Evolutionary conservation across 2,797 vertebrate genomes (phyloP), one percentile per base, ranked within the genome.

Genomic region (Tympanoctomys barrerae): DNA sequence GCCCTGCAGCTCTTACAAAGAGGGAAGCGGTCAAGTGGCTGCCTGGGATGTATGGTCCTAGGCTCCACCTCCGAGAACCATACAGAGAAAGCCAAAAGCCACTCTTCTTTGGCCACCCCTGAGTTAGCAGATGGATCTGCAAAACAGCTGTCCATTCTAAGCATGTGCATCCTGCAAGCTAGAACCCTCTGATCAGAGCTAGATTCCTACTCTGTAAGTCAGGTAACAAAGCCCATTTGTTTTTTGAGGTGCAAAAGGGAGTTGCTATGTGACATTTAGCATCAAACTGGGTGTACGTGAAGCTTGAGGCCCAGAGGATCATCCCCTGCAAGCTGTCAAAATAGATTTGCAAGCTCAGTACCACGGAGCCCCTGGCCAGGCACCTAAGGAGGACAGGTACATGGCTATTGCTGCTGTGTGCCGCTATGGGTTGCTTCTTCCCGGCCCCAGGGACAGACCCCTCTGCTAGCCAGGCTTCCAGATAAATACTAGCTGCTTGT

Each of bases 401-500:
- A 0, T 31, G 73, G 68, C 7, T 7, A 33, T 2, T 24, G 0
- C 0, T 3, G 22, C 42, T 7, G 0, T 11, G 21, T 6, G 64
- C 0, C 4, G 18, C 42, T 7, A 0, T 8, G 21, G 7, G 64
- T 18, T 3, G 0, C 61, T 22, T 18, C 87, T 54, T 19, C 28
- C 49, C 26, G 13, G 39, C 11, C 31, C 0, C 2, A 1, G 36
- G 62, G 33, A 52, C 0, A 7, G 36, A 39, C 28, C 24, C 13
- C 1, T 42, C 33, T 19, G 66, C 16, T 1, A 59, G 68, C 14
- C 66, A 54, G 66, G 16, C 22, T 14, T 11, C 61, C 70, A 7
- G 42, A 46, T 7, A 26, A 84, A 18, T 1, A 19, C 24, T 64
- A 31, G 2, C 54, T 10, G 0, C 24, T 33, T 18, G 42, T 2